Conservation (phyloP, 1,140 invertebrate genomes). For the Mercenaria mercenaria region DNA sequence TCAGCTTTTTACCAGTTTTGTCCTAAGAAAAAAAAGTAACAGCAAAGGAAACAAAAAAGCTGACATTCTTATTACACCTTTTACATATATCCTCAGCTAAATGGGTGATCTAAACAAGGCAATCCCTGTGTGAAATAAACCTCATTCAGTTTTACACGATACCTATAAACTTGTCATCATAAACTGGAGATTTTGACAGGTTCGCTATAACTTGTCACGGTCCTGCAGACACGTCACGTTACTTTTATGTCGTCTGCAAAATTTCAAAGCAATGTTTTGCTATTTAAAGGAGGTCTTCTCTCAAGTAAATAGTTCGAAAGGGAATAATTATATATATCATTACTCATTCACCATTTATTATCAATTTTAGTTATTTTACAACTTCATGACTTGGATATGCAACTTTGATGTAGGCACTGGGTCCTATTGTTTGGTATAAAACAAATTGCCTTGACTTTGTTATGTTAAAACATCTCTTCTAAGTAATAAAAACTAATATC, state of each 20-base stretch:
- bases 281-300: background rate
- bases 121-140: conserved; percentile 30
- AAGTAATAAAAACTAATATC: no score
- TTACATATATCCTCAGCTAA: background rate
- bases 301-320: background rate
- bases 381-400: background rate
- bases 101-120: conserved; percentile 9
- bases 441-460: no score
- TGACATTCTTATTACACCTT: no score
- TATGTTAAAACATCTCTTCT: no score
- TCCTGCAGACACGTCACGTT: background rate
- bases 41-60: no score
- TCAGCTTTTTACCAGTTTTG: no score
- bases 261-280: background rate
- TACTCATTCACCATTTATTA: background rate
- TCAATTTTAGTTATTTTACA: conserved; percentile 16
- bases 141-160: background rate
- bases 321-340: conserved; percentile 26
- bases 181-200: conserved; percentile 32
- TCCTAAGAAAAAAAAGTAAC: no score
- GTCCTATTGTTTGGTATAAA: no score
- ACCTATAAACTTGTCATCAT: conserved; percentile 44
- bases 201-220: conserved; percentile 31
- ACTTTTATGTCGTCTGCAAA: conserved; percentile 10
- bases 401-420: background rate